A percentile compares a stretch with the other conserved stretches of the same genome.
phyloP scores from a whole-genome alignment of 2,113 vertebrate species.

The Calidris pugnax region DNA sequence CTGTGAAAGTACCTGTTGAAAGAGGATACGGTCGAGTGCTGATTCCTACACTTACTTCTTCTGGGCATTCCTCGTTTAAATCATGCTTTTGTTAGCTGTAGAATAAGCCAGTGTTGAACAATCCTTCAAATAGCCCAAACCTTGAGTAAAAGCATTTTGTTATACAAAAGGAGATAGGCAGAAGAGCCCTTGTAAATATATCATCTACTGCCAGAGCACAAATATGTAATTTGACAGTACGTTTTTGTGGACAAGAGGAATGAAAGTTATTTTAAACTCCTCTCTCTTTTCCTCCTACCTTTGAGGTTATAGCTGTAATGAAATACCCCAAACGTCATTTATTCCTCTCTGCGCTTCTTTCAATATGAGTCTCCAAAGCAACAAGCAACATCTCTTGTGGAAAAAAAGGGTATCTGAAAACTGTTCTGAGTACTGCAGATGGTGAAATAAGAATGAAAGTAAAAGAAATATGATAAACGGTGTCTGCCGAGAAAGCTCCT shows the following conservation, averaged over 20 bases:
- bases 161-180: not conserved
- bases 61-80: not conserved
- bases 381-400: not conserved
- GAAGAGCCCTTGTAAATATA: conserved; percentile 14
- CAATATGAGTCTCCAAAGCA: conserved; percentile 7
- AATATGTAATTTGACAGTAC: conserved; percentile 7
- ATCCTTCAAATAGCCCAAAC: not conserved
- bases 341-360: not conserved
- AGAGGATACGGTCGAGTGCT: not conserved
- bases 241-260: conserved; percentile 11
- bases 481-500: not conserved
- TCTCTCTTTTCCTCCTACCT: not conserved
- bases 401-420: conserved; percentile 1
- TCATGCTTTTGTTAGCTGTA: not conserved
- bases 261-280: conserved; percentile 31
- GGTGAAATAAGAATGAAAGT: not conserved
- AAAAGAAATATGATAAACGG: not conserved
- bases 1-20: not conserved
- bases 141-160: not conserved
- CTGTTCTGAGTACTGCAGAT: not conserved
- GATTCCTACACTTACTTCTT: not conserved
- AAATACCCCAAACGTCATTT: conserved; percentile 17
- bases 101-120: not conserved
- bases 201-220: not conserved
- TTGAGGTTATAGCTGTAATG: not conserved